Evolutionary conservation across 2,113 vertebrate species (phyloP), one percentile per base, ranked within the genome.

Genomic region (Hippocampus abdominalis): DNA sequence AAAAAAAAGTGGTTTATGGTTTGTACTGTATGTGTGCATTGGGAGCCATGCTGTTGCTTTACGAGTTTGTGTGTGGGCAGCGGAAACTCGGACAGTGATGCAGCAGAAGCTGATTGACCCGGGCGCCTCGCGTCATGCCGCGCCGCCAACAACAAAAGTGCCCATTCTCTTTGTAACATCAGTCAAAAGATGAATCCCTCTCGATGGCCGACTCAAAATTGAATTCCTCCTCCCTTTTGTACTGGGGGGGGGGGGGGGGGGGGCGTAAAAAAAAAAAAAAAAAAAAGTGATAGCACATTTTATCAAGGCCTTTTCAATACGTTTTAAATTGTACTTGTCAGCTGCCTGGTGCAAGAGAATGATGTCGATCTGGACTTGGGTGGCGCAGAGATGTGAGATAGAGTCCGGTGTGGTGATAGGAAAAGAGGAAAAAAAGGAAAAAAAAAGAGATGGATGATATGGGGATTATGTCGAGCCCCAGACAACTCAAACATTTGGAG

Each of bases 241-340:
- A n/a, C n/a, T 67, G 32, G 60, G 23, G 25, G 27, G 0, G 12
- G 42, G 42, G 12, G 32, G 32, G 29, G 0, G 29, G 2, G 2
- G 29, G 29, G 29, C n/a, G n/a, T n/a, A n/a, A 29, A 29, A 29
- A n/a, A 25, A n/a, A 25, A 27, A 25, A 56, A 62, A 29, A 42
- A 44, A 68, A 66, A 76, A 74, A 83, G 74, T 1, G 11, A 78
- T 66, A 70, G 64, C 63, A 69, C 68, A 66, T 80, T 84, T 78
- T 27, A 80, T 80, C 62, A 73, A 69, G 57, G 27, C 61, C 39
- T 81, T 75, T 70, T 42, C 64, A 51, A 72, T 61, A 65, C 36
- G 59, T 70, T 69, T 79, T 69, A 76, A 77, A 84, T 76, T 73
- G 12, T 9, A 77, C 42, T 73, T 77, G 77, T 76, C 76, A 75